Evolutionary conservation across 2,113 vertebrate genomes (phyloP).

Genomic region (Genyomyrus donnyi): DNA sequence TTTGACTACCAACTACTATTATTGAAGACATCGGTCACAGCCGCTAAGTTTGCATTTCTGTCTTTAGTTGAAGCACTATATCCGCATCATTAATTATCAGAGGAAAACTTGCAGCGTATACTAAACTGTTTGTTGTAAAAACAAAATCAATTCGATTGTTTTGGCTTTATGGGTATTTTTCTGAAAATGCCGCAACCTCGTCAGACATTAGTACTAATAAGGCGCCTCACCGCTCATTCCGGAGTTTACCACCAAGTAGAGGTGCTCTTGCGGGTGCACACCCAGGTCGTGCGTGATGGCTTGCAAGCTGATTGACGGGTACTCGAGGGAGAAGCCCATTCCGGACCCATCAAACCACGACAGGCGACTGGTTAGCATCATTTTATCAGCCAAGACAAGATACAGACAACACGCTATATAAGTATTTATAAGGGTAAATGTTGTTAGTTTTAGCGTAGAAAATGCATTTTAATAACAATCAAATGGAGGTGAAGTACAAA

Average conservation of each 20-base stretch:
- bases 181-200: neutral
- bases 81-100: neutral
- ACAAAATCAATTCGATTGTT: neutral
- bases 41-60: neutral
- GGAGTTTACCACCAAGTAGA: slow-evolving; percentile 93
- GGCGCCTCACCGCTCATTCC: slow-evolving; percentile 68
- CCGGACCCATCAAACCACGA: slow-evolving; percentile 86
- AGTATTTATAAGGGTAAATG: neutral
- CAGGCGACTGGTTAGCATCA: slow-evolving; percentile 62
- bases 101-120: neutral
- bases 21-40: neutral
- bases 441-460: neutral
- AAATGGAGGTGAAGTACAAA: neutral
- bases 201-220: neutral
- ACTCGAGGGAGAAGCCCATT: slow-evolving; percentile 85
- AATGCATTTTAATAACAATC: neutral
- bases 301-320: slow-evolving; percentile 86
- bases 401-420: neutral
- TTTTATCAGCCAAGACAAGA: neutral
- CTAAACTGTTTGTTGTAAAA: neutral
- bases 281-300: slow-evolving; percentile 81
- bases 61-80: neutral
- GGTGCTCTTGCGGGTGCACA: slow-evolving; percentile 78
- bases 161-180: neutral
- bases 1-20: neutral